A percentile compares a stretch with the other conserved stretches of the same genome.
Evolutionary conservation across 2,113 vertebrate species (phyloP).

Genomic region (Macquaria ambigua): DNA sequence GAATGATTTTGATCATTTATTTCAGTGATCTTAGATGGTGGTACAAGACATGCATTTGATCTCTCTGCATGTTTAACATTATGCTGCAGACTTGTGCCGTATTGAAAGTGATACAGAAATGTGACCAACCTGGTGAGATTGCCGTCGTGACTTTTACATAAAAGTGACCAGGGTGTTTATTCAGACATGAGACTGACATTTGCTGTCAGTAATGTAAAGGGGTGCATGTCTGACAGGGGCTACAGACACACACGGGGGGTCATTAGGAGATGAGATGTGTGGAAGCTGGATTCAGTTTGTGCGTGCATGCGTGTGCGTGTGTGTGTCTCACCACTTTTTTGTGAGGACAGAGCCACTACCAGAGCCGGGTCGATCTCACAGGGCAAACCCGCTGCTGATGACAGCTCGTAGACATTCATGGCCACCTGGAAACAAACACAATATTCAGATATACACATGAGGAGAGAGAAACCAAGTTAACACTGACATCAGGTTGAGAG

Average conservation of each 20-base stretch:
- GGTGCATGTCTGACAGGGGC: neutral
- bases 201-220: too few species aligned
- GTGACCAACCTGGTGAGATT: neutral
- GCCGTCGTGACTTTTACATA: neutral
- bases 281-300: neutral
- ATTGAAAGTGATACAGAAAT: neutral
- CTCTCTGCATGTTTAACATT: neutral
- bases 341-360: conserved; percentile 97
- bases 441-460: neutral
- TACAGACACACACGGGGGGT: too few species aligned
- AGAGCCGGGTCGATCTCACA: conserved; percentile 98
- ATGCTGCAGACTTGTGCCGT: neutral
- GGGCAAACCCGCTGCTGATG: conserved; percentile 96
- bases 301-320: neutral
- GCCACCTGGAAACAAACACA: conserved; percentile 88
- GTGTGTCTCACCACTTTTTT: conserved; percentile 92
- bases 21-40: neutral
- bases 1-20: neutral
- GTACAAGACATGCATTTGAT: neutral
- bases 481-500: neutral
- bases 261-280: too few species aligned
- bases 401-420: conserved; percentile 99
- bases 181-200: neutral
- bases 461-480: neutral
- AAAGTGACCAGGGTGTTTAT: neutral